Evolutionary conservation across 2,888 invertebrate species (phyloP).

Genomic region (Drosophila kambysellisi): DNA sequence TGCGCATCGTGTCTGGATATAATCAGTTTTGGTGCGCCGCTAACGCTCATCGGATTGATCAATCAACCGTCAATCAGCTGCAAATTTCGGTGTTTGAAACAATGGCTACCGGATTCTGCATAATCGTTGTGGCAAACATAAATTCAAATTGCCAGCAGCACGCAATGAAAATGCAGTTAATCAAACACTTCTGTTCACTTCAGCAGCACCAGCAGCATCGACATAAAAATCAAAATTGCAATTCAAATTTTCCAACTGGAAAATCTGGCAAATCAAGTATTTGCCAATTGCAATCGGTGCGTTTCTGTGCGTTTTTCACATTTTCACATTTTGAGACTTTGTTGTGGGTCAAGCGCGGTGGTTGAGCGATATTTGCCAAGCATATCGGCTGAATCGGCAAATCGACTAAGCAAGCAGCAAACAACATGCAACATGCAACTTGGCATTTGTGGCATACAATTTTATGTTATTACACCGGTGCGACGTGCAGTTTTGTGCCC

Average conservation of each 20-base stretch:
- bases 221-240: conserved; percentile 48
- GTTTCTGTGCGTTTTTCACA: conserved; percentile 14
- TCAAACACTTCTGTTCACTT: conserved; percentile 40
- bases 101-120: conserved; percentile 43
- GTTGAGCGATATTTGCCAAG: conserved; percentile 66
- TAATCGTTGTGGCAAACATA: conserved; percentile 28
- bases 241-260: conserved; percentile 61
- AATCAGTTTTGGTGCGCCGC: conserved; percentile 26
- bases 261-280: conserved; percentile 59
- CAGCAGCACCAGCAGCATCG: neutral
- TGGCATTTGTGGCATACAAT: conserved; percentile 62
- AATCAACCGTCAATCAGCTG: conserved; percentile 59
- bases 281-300: conserved; percentile 62
- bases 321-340: conserved; percentile 32
- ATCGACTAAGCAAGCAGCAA: conserved; percentile 8
- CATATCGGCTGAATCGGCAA: conserved; percentile 27
- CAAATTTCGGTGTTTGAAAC: conserved; percentile 37
- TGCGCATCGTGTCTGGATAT: conserved; percentile 8
- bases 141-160: conserved; percentile 43
- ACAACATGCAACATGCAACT: conserved; percentile 31
- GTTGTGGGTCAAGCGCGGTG: conserved; percentile 63
- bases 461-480: conserved; percentile 56
- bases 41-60: conserved; percentile 52
- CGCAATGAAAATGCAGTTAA: conserved; percentile 47
- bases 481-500: conserved; percentile 41